Conservation (phyloP, 2,888 invertebrate genomes). For the Yponomeuta cagnagella region DNA sequence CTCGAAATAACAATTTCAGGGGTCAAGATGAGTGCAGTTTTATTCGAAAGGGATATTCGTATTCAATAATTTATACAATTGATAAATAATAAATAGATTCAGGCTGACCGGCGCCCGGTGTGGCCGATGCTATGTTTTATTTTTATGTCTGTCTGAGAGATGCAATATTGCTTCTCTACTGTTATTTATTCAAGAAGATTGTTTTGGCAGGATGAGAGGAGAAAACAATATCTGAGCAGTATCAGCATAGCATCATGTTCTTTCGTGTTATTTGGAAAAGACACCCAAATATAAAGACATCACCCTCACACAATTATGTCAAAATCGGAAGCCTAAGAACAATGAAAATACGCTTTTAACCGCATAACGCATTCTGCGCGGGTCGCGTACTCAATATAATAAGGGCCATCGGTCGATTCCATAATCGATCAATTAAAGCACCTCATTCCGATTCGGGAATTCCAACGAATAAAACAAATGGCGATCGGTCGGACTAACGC, state of each 20-base stretch:
- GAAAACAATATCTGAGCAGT: background rate
- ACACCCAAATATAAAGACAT: too few relatives aligned
- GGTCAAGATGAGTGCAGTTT: slow-evolving; percentile 38
- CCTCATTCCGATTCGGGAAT: slow-evolving; percentile 31
- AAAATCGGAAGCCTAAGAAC: background rate
- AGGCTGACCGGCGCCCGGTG: slow-evolving; percentile 24
- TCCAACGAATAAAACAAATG: slow-evolving; percentile 30
- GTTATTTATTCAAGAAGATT: slow-evolving; percentile 22
- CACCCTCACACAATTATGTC: background rate
- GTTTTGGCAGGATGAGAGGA: background rate
- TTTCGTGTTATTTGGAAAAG: too few relatives aligned
- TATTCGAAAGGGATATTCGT: slow-evolving; percentile 32
- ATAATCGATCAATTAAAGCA: slow-evolving; percentile 51
- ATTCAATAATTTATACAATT: slow-evolving; percentile 74
- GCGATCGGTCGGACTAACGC: slow-evolving; percentile 27
- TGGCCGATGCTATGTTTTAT: slow-evolving; percentile 35
- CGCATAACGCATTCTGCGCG: background rate
- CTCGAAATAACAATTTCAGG: slow-evolving; percentile 30
- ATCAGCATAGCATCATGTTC: background rate
- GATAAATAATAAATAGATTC: slow-evolving; percentile 67
- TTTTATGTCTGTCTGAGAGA: slow-evolving; percentile 26
- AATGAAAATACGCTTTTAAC: background rate
- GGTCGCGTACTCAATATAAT: background rate
- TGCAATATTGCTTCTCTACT: slow-evolving; percentile 20
- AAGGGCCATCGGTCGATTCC: slow-evolving; percentile 28